Evolutionary conservation across 2,888 invertebrate genomes (phyloP).

Genomic region (Ernsta delagoae): DNA sequence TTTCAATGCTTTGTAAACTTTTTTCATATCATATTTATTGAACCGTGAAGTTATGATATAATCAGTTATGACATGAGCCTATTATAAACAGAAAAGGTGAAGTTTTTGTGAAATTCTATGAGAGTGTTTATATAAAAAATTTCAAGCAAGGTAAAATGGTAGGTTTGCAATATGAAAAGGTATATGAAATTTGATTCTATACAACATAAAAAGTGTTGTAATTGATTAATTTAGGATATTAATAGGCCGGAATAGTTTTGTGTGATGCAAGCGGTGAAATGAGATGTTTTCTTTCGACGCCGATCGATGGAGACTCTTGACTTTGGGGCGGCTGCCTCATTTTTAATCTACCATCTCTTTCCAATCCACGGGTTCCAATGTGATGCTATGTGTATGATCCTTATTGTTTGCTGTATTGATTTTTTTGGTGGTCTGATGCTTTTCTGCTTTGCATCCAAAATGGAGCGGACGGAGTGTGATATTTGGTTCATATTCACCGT

Average conservation of each 20-base stretch:
- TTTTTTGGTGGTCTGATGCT: slow-evolving; percentile 65
- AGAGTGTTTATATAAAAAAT: slow-evolving; percentile 23
- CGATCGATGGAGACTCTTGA: slow-evolving; percentile 84
- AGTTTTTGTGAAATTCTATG: slow-evolving; percentile 37
- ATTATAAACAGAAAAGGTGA: slow-evolving; percentile 53
- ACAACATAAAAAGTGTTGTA: slow-evolving; percentile 44
- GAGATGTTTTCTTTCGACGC: slow-evolving; percentile 50
- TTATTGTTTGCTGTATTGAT: slow-evolving; percentile 80
- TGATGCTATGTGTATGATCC: slow-evolving; percentile 62
- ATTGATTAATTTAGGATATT: slow-evolving; percentile 51
- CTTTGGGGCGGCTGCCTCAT: slow-evolving; percentile 67
- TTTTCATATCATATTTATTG: slow-evolving; percentile 69
- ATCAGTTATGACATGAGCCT: slow-evolving; percentile 81
- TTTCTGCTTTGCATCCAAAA: slow-evolving; percentile 40
- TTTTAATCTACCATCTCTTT: slow-evolving; percentile 70
- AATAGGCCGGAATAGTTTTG: slow-evolving; percentile 45
- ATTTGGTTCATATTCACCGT: slow-evolving; percentile 34
- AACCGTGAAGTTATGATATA: slow-evolving; percentile 81
- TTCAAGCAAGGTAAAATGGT: slow-evolving; percentile 23
- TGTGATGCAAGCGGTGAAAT: slow-evolving; percentile 41
- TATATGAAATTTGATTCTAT: slow-evolving; percentile 66
- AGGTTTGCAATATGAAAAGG: slow-evolving; percentile 37
- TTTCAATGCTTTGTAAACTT: slow-evolving; percentile 56
- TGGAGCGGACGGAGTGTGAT: slow-evolving; percentile 33
- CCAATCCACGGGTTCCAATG: slow-evolving; percentile 63